phyloP scores from a whole-genome alignment of 2,888 invertebrate genomes.

The Reticulitermes lucifugus region DNA sequence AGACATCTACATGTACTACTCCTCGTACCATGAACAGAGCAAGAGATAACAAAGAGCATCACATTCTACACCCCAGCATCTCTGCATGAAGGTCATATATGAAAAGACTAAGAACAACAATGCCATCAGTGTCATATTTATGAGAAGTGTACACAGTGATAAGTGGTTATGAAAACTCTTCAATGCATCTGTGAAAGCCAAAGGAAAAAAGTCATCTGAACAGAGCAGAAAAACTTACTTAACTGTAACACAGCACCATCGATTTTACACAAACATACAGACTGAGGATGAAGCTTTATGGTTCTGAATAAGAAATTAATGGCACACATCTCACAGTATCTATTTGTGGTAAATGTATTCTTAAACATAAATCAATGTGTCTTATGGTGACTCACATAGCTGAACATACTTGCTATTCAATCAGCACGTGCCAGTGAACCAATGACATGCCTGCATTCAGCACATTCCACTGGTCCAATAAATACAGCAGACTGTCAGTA shows the following conservation, averaged over 20 bases:
- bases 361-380: background rate
- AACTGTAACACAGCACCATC: background rate
- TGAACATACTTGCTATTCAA: background rate
- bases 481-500: conserved; percentile 25
- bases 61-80: no score
- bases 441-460: conserved; percentile 3
- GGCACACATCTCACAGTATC: background rate
- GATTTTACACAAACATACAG: background rate
- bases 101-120: no score
- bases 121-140: no score
- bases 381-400: background rate
- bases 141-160: no score
- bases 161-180: no score
- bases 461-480: conserved; percentile 10
- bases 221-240: no score
- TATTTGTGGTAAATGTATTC: conserved; percentile 1
- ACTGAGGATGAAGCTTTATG: background rate
- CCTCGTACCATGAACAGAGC: no score
- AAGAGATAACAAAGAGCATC: no score
- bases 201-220: no score
- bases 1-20: no score
- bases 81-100: no score
- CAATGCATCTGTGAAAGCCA: no score
- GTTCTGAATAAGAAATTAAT: background rate
- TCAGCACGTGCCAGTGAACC: background rate